These are phyloP conservation scores for Sepioteuthis lessoniana DNA, from an alignment of 2,888 invertebrate species.

Conservation along the genomic window DNA sequence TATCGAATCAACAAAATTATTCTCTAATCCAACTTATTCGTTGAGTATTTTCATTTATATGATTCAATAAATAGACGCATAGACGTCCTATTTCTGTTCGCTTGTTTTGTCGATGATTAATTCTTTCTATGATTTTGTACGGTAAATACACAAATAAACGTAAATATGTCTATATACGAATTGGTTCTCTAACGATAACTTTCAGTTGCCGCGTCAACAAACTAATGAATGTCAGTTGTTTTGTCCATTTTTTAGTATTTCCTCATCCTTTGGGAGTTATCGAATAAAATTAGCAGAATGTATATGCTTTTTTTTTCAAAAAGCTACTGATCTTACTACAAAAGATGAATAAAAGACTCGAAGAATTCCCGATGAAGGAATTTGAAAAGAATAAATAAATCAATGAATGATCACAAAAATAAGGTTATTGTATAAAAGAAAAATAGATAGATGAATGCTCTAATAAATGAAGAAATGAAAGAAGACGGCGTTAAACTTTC, in stretches of 20 bases:
- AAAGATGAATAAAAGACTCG: not conserved
- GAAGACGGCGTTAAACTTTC: not conserved
- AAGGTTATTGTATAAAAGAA: not conserved
- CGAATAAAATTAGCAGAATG: not conserved
- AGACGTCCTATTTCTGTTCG: no score
- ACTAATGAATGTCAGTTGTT: not conserved
- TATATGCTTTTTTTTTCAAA: not conserved
- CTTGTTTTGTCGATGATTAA: no score
- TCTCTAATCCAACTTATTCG: no score
- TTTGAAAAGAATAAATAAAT: not conserved
- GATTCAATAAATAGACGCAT: no score
- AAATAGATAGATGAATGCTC: not conserved
- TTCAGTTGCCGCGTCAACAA: not conserved
- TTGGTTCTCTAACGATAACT: not conserved
- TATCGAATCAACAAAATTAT: no score
- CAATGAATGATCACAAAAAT: not conserved
- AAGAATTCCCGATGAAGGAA: not conserved
- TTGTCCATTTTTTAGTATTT: not conserved
- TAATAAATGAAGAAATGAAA: not conserved
- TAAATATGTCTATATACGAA: not conserved
- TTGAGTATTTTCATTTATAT: no score
- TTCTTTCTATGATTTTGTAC: no score
- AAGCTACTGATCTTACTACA: not conserved
- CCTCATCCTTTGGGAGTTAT: not conserved
- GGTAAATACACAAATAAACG: no score